Evolutionary conservation across 1,140 invertebrate genomes (phyloP).

Genomic region (Meloidogyne floridensis): DNA sequence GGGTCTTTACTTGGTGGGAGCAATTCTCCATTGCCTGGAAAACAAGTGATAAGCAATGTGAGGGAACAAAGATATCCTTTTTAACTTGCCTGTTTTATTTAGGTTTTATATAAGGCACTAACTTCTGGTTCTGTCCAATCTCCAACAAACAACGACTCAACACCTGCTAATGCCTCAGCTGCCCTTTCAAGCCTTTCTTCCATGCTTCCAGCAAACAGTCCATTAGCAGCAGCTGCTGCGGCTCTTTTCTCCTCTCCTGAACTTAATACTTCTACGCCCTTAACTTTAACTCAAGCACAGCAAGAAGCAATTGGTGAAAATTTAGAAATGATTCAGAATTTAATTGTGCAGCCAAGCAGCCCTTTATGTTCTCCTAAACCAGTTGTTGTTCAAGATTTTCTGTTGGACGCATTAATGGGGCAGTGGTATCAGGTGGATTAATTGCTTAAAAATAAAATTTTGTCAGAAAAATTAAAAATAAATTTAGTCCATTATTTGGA

Average conservation of each 20-base stretch:
- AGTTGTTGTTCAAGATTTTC: conserved; percentile 56
- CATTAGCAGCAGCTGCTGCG: neutral
- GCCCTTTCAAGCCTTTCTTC: conserved; percentile 10
- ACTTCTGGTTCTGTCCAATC: conserved; percentile 57
- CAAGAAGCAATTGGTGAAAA: conserved; percentile 65
- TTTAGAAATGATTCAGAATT: conserved; percentile 63
- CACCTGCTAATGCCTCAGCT: neutral
- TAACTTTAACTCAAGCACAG: conserved; percentile 62
- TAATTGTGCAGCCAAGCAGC: conserved; percentile 62
- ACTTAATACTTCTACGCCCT: conserved; percentile 49
- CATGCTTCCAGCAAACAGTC: neutral
- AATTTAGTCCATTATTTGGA: neutral
- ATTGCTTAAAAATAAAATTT: neutral
- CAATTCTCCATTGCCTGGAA: conserved; percentile 62
- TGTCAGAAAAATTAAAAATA: neutral
- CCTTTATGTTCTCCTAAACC: conserved; percentile 64
- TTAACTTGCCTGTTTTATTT: neutral
- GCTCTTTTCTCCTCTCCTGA: conserved; percentile 32
- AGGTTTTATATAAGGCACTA: conserved; percentile 62
- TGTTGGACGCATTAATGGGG: conserved; percentile 64
- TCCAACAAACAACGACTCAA: neutral
- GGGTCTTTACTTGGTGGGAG: conserved; percentile 56
- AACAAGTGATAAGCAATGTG: conserved; percentile 60
- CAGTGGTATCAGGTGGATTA: conserved; percentile 60
- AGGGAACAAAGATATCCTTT: neutral